These are phyloP conservation scores for Hoplodrina ambigua DNA, from an alignment of 2,888 invertebrate species.

Conservation along the genomic window DNA sequence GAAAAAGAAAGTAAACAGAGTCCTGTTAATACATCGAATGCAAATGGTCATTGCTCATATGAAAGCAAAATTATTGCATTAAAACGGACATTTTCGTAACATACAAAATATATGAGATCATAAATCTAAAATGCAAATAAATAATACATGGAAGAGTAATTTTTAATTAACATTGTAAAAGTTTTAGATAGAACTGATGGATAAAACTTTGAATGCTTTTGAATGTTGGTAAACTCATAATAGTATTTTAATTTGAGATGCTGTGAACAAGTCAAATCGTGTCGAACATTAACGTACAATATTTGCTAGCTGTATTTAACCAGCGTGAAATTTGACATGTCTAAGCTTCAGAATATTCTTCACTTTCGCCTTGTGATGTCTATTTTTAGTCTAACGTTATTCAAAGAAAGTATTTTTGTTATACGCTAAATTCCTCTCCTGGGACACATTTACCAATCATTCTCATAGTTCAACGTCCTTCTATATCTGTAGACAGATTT, in stretches of 20 bases:
- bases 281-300: neutral
- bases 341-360: constrained; percentile 16
- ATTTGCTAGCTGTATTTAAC: constrained; percentile 8
- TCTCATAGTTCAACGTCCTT: neutral
- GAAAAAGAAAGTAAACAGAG: constrained; percentile 39
- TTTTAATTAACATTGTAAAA: constrained; percentile 30
- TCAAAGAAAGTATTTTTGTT: neutral
- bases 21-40: constrained; percentile 18
- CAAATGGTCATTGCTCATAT: constrained; percentile 1
- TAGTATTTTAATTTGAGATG: constrained; percentile 1
- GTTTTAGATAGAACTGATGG: constrained; percentile 3
- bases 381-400: constrained; percentile 33
- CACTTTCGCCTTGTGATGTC: constrained; percentile 32
- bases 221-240: constrained; percentile 4
- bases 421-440: neutral
- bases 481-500: neutral
- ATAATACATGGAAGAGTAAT: constrained; percentile 9
- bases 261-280: constrained; percentile 1
- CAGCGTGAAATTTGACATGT: constrained; percentile 17
- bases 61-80: constrained; percentile 14
- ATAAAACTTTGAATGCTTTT: constrained; percentile 11
- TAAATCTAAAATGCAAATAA: constrained; percentile 41
- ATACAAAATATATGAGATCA: constrained; percentile 14
- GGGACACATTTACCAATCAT: neutral
- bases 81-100: constrained; percentile 11